Evolutionary conservation across 2,113 vertebrate genomes (phyloP), one percentile per base, ranked within the genome.

Genomic region (Pyxicephalus adspersus): DNA sequence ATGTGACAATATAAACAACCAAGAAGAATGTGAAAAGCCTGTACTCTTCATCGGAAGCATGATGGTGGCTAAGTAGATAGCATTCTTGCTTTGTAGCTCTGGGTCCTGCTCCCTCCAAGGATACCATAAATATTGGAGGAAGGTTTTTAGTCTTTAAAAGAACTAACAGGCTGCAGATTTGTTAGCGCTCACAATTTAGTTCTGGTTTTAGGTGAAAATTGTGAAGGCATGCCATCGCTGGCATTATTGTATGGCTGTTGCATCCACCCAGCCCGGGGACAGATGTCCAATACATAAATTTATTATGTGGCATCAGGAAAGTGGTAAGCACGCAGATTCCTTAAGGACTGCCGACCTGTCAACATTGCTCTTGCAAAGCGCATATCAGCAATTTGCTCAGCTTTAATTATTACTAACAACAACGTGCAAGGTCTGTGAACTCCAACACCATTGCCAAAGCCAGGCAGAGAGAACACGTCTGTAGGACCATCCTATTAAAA

Each of bases 401-500:
- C 18, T 73, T 58, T 73, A 73, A 73, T 70, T 70, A 52, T 70
- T 26, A 70, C 45, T 3, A 28, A 70, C 45, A 73, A 58, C 70
- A 72, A 57, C 26, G 31, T 29, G 0, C 52, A 73, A 52, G 29
- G 54, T 29, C 51, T 3, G 20, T 57, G 52, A 73, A 58, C 26
- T 26, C n/a, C 18, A 34, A 20, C 52, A 57, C 70, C 20, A 28
- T 16, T 58, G 52, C 50, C 52, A 73, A 22, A 58, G 52, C 54
- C 52, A 58, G 20, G 34, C 31, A 63, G 18, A 8, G 13, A 6
- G 5, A 50, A 50, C 22, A 34, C 38, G 58, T 13, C 57, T 25
- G 57, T 18, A 25, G 38, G 23, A 50, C 29, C 57, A 18, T 73
- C 55, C 73, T 22, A 17, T 20, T 20, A 26, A 45, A 61, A 25